Base-by-base conservation (phyloP, 2,797 vertebrate species). In the Cossypha dichroa region DNA sequence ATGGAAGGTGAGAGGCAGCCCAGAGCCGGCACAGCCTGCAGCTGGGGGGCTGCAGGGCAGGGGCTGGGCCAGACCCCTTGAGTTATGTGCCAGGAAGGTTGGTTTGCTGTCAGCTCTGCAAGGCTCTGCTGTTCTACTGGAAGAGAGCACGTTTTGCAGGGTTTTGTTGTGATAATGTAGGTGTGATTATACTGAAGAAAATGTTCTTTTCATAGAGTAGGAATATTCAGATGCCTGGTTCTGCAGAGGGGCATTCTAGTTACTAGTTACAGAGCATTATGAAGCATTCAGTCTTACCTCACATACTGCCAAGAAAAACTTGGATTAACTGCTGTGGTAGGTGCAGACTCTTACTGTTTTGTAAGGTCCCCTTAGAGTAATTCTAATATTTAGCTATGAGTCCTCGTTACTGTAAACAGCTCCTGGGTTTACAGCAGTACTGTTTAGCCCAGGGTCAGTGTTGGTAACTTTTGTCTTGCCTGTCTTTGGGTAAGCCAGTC, bases 1-100 rank as follows among this genome's bases (percentile, higher is more conserved):
- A 99, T 99, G 98, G 99, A 99, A 98, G 99, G 99, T 99, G 96
- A 98, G 96, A 17, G 95, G 97, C 91, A 20, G 33, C 59, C 68
- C 13, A 0, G 2, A 13, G 22, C 36, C 33, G 9, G 60, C n/a
- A 70, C 38, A 60, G 0, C 48, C 59, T 4, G 0, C 7, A 20
- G 1, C 46, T 28, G 14, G 13, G n/a, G n/a, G 15, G 3, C 26
- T 19, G 20, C 38, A 7, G 54, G 48, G 38, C 40, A 28, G 34
- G 4, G 28, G 70, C 58, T 15, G 15, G 28, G 38, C 11, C n/a
- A 83, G 16, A 38, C 1, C 18, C 11, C 26, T 34, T 9, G 49
- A 28, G 21, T 55, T 85, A 6, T 0, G 0, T 23, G 10, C 55
- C n/a, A 21, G 7, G 33, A 15, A 28, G 40, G 29, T 25, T 73